phyloP scores from a whole-genome alignment of 2,888 invertebrate species.

The Drosophila villosipedis region DNA sequence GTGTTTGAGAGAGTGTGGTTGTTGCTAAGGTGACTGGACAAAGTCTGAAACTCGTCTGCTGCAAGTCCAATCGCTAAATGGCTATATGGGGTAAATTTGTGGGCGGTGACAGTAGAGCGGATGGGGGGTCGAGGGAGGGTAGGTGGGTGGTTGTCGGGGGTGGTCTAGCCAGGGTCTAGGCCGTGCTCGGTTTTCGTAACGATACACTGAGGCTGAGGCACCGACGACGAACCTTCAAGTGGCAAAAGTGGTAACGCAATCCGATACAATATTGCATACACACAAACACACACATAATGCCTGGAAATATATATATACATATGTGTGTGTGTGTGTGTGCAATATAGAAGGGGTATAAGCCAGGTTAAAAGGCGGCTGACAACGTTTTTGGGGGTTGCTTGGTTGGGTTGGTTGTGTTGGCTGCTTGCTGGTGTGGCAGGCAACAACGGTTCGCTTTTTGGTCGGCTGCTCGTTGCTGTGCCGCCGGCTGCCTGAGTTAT shows the following conservation, averaged over 20 bases:
- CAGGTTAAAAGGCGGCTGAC: conserved; percentile 25
- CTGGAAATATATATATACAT: conserved; percentile 26
- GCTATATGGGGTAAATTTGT: conserved; percentile 1
- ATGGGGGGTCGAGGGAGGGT: too few relatives aligned
- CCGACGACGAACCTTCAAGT: conserved; percentile 55
- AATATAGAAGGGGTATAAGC: conserved; percentile 10
- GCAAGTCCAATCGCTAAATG: conserved; percentile 7
- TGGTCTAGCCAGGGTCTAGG: conserved; percentile 34
- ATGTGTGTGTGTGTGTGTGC: not conserved
- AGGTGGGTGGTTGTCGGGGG: not conserved
- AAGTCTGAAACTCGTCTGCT: conserved; percentile 21
- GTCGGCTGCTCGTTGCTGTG: conserved; percentile 37
- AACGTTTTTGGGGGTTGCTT: conserved; percentile 14
- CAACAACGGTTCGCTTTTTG: conserved; percentile 25
- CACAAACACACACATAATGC: conserved; percentile 41
- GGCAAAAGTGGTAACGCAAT: conserved; percentile 54
- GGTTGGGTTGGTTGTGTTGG: not conserved
- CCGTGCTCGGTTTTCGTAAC: conserved; percentile 6
- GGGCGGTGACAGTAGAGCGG: not conserved
- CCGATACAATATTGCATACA: conserved; percentile 57
- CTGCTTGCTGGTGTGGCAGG: conserved; percentile 1
- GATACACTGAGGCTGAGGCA: conserved; percentile 38
- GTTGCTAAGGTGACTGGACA: conserved; percentile 18
- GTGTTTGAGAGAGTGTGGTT: conserved; percentile 3
- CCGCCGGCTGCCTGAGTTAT: conserved; percentile 57